A percentile compares a stretch with the other conserved stretches of the same genome.
phyloP scores from a whole-genome alignment of 2,888 invertebrate genomes.

The Pherbina coryleti region DNA sequence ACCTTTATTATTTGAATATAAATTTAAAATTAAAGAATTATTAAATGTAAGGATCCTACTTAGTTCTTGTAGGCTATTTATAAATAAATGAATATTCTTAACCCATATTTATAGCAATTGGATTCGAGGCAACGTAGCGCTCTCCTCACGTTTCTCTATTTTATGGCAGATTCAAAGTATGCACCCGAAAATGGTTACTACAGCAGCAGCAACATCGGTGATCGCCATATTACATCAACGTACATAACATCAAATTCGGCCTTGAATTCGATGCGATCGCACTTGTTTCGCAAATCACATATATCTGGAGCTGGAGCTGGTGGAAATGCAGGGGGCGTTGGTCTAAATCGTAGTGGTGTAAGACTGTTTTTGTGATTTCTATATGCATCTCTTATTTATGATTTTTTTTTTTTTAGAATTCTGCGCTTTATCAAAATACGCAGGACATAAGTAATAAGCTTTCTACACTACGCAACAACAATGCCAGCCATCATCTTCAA shows the following conservation, averaged over 20 bases:
- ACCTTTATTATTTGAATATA: background rate
- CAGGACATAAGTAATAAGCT: constrained; percentile 19
- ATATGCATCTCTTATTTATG: background rate
- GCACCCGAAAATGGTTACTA: constrained; percentile 46
- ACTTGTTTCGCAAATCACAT: constrained; percentile 47
- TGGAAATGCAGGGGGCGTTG: background rate
- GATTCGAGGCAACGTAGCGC: constrained; percentile 75
- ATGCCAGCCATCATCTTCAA: constrained; percentile 9
- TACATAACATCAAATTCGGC: constrained; percentile 46
- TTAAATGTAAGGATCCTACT: background rate
- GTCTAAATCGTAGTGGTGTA: constrained; percentile 17
- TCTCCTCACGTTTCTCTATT: constrained; percentile 71
- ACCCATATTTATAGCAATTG: constrained; percentile 69
- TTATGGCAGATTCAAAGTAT: constrained; percentile 58
- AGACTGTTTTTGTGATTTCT: background rate
- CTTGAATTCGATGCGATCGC: constrained; percentile 49
- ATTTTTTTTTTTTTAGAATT: background rate
- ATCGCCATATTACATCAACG: constrained; percentile 40
- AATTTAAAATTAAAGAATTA: background rate
- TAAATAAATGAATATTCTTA: too few species aligned
- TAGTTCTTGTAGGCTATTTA: too few species aligned
- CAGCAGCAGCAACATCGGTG: constrained; percentile 30
- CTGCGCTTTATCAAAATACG: constrained; percentile 3
- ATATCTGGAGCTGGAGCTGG: background rate
- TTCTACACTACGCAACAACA: constrained; percentile 15